phyloP scores from a whole-genome alignment of 1,140 invertebrate species.

The Lepidostoma basale region DNA sequence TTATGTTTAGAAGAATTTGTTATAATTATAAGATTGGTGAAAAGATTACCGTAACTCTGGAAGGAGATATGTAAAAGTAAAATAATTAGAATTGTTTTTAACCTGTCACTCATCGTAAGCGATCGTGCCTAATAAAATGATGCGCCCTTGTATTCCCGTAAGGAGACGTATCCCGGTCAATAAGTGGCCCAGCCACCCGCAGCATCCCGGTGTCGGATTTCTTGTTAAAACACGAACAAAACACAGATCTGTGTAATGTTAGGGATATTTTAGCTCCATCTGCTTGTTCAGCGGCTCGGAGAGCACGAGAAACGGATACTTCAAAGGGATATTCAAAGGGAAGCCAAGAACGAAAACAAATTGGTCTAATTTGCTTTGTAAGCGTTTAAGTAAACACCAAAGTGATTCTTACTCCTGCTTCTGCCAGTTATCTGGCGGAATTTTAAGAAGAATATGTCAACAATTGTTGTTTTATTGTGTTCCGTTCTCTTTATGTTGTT shows the following conservation, averaged over 20 bases:
- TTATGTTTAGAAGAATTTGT: too few species aligned
- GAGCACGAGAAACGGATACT: constrained; percentile 37
- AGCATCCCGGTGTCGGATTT: constrained; percentile 32
- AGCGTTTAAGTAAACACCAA: neutral
- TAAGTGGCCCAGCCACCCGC: constrained; percentile 9
- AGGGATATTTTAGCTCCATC: constrained; percentile 41
- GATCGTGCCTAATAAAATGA: too few species aligned
- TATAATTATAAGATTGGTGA: too few species aligned
- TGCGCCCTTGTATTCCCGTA: too few species aligned
- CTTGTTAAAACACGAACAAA: constrained; percentile 30
- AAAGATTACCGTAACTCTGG: too few species aligned
- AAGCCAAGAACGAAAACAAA: constrained; percentile 31
- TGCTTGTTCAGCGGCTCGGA: constrained; percentile 39
- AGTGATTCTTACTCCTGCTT: neutral
- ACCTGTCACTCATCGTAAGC: too few species aligned
- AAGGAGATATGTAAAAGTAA: too few species aligned
- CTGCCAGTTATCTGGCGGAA: neutral
- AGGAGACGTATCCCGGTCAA: too few species aligned
- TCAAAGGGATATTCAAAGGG: constrained; percentile 38
- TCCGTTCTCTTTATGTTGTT: too few species aligned
- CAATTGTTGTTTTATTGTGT: too few species aligned
- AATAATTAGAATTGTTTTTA: too few species aligned
- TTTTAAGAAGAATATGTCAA: neutral
- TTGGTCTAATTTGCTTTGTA: constrained; percentile 15
- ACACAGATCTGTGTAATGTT: constrained; percentile 41